phyloP scores from a whole-genome alignment of 2,797 vertebrate species.

The Pseudochirops corinnae region DNA sequence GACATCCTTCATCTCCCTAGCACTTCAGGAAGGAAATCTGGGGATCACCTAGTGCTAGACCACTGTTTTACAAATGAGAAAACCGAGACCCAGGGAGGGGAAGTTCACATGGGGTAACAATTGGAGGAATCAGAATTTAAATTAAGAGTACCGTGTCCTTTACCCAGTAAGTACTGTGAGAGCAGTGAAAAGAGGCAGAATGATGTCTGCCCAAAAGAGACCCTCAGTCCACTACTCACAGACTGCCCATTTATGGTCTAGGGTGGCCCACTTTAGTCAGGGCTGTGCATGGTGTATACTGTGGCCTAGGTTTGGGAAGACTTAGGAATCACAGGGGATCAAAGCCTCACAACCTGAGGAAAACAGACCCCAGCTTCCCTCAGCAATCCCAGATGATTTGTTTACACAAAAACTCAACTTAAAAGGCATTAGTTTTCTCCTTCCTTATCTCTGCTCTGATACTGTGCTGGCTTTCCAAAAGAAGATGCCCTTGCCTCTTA shows the following conservation, averaged over 20 bases:
- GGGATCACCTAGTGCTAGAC: background rate
- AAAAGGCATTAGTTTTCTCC: slow-evolving; percentile 74
- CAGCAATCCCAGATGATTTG: slow-evolving; percentile 55
- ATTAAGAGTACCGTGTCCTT: background rate
- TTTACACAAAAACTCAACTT: slow-evolving; percentile 72
- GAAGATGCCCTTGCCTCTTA: background rate
- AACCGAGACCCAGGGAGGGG: background rate
- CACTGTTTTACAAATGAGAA: background rate
- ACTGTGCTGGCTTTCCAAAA: slow-evolving; percentile 30
- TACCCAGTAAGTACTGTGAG: background rate
- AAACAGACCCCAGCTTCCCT: slow-evolving; percentile 61
- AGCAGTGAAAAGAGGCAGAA: background rate
- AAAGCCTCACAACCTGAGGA: slow-evolving; percentile 70
- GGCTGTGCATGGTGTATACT: slow-evolving; percentile 11
- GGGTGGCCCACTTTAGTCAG: slow-evolving; percentile 59
- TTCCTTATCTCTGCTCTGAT: slow-evolving; percentile 70
- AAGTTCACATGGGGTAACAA: background rate
- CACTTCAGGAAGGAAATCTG: background rate
- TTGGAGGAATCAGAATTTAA: background rate
- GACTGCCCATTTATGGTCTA: background rate
- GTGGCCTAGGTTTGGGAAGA: slow-evolving; percentile 58
- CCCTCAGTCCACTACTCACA: slow-evolving; percentile 2
- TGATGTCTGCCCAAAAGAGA: background rate
- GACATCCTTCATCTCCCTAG: background rate
- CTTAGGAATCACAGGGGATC: slow-evolving; percentile 61